Conservation (phyloP, 92 coral and sea anemone genomes). For the Plumapathes pennacea region DNA sequence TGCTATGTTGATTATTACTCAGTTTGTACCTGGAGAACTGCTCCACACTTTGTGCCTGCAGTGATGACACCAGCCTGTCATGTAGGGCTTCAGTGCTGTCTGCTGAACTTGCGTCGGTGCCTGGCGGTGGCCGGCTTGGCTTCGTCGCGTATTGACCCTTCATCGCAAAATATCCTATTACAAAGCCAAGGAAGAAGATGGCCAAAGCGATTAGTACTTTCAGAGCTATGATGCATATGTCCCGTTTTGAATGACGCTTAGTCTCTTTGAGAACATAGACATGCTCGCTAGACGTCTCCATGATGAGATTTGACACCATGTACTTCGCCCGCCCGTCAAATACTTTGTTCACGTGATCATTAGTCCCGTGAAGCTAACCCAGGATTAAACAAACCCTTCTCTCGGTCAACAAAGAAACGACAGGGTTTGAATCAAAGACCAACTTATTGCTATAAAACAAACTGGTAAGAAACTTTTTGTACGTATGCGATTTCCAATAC, state of each 20-base stretch:
- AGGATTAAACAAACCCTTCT: too few species aligned
- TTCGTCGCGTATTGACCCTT: slow-evolving; percentile 4
- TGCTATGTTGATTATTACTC: too few species aligned
- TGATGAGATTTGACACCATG: background rate
- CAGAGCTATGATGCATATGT: slow-evolving; percentile 23
- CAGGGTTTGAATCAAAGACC: too few species aligned
- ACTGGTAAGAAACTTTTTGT: too few species aligned
- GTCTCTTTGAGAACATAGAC: background rate
- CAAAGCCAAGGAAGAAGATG: slow-evolving; percentile 56
- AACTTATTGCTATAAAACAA: too few species aligned
- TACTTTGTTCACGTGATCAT: too few species aligned
- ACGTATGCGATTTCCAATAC: too few species aligned
- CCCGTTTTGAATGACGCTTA: slow-evolving; percentile 14
- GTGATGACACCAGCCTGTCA: slow-evolving; percentile 25
- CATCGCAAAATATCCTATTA: slow-evolving; percentile 60
- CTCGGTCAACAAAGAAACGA: too few species aligned
- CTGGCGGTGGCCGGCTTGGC: background rate
- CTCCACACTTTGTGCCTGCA: slow-evolving; percentile 56
- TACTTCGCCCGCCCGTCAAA: too few species aligned
- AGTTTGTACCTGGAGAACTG: slow-evolving; percentile 54
- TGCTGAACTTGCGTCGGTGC: background rate
- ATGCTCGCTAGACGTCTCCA: background rate
- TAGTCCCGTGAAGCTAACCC: too few species aligned
- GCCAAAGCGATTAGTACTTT: slow-evolving; percentile 36
- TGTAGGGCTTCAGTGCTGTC: slow-evolving; percentile 1